A percentile compares a stretch with the other conserved stretches of the same genome.
phyloP scores from a whole-genome alignment of 1,140 invertebrate species.

The Rhagoletis pomonella region DNA sequence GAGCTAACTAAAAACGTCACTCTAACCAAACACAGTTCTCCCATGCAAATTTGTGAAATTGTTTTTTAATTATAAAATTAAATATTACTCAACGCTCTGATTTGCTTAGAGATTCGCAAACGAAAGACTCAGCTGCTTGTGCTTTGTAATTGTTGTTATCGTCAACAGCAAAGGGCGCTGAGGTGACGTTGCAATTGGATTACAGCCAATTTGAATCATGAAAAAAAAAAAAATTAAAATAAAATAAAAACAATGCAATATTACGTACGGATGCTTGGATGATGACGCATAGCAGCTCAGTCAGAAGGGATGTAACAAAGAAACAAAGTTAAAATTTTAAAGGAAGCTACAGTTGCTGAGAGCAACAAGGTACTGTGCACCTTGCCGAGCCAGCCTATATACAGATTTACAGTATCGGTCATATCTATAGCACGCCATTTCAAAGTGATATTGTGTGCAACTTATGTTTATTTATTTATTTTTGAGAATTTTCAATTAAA shows the following conservation, averaged over 20 bases:
- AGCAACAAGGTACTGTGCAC: no score
- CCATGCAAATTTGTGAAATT: not conserved
- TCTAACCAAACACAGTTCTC: not conserved
- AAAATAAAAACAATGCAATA: no score
- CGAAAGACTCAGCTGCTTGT: not conserved
- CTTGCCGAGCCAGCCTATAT: no score
- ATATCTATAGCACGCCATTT: no score
- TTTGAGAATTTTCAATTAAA: no score
- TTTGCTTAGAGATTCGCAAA: not conserved
- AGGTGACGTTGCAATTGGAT: slow-evolving; percentile 7
- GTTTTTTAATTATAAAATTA: slow-evolving; percentile 1
- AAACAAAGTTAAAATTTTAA: no score
- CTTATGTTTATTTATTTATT: no score
- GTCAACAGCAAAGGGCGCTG: not conserved
- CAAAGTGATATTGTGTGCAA: no score
- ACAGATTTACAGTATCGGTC: no score
- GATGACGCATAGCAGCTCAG: not conserved
- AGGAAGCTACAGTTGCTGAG: no score
- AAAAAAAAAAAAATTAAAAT: not conserved
- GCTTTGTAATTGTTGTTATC: not conserved
- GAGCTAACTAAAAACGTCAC: not conserved
- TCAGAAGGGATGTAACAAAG: no score
- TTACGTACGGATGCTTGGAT: not conserved
- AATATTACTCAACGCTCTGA: slow-evolving; percentile 27
- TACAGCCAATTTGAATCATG: not conserved